phyloP scores from a whole-genome alignment of 2,797 vertebrate genomes.

The Prunella strophiata region DNA sequence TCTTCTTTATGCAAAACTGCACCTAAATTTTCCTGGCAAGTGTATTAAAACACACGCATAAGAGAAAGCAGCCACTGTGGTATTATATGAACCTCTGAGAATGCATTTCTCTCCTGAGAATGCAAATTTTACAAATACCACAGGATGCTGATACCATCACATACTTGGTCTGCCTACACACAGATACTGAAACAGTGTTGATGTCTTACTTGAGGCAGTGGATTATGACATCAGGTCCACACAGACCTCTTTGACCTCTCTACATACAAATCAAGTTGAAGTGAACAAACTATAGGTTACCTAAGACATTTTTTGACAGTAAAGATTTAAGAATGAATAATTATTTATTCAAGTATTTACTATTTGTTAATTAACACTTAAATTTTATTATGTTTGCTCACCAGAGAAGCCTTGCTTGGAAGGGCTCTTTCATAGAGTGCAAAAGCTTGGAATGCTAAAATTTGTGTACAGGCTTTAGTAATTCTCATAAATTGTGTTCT shows the following conservation, averaged over 20 bases:
- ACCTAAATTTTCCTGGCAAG: background rate
- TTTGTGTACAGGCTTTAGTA: background rate
- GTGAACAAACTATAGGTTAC: background rate
- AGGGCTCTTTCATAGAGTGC: background rate
- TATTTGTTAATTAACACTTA: background rate
- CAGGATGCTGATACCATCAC: background rate
- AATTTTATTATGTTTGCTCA: background rate
- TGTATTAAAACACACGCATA: background rate
- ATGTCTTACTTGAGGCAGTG: background rate
- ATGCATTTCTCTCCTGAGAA: too few relatives aligned
- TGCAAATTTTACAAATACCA: background rate
- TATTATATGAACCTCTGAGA: background rate
- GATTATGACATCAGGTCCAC: background rate
- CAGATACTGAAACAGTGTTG: background rate
- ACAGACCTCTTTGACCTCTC: background rate
- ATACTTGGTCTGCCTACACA: background rate
- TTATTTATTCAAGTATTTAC: background rate
- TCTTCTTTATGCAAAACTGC: background rate
- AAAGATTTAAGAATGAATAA: background rate
- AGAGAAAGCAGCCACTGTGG: background rate
- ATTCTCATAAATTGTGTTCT: too few relatives aligned
- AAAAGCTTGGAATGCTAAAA: background rate
- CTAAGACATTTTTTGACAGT: background rate
- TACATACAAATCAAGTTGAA: background rate
- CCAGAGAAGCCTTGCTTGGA: background rate